These are phyloP conservation scores for Gallinago stenura DNA, from an alignment of 2,797 vertebrate species.

Conservation along the genomic window DNA sequence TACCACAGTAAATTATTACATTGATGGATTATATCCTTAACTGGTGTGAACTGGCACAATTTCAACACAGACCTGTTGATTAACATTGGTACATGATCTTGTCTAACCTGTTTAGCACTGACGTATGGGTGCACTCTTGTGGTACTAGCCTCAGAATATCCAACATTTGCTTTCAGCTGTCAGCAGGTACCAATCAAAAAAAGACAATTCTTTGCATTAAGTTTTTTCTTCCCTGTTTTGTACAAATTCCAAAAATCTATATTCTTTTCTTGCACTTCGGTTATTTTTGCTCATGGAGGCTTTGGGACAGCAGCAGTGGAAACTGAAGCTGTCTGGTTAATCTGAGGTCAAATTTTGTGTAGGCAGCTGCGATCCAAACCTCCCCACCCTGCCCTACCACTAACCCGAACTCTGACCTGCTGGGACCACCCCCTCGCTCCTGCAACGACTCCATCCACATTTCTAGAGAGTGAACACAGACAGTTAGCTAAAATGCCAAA, in stretches of 20 bases:
- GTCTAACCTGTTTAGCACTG: constrained; percentile 50
- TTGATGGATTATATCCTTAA: background rate
- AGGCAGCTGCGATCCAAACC: constrained; percentile 43
- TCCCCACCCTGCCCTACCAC: constrained; percentile 54
- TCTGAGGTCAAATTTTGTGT: constrained; percentile 46
- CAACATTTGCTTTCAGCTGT: constrained; percentile 40
- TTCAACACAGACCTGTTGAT: constrained; percentile 26
- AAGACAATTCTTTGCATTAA: background rate
- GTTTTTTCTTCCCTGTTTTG: constrained; percentile 15
- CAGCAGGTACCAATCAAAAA: constrained; percentile 43
- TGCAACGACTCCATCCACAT: background rate
- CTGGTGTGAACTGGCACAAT: background rate
- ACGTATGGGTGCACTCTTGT: background rate
- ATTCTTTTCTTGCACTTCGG: constrained; percentile 38
- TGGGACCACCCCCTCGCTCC: constrained; percentile 36
- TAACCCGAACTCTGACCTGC: constrained; percentile 6
- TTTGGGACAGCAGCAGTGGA: constrained; percentile 40
- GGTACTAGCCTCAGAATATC: background rate
- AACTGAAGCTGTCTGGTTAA: constrained; percentile 65
- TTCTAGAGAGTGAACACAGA: constrained; percentile 43
- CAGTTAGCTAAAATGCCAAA: constrained; percentile 45
- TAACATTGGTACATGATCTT: background rate
- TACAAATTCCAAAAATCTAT: constrained; percentile 5
- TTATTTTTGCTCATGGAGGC: constrained; percentile 16
- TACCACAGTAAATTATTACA: constrained; percentile 72